Evolutionary conservation across 2,797 vertebrate species (phyloP).

Genomic region (Hapalemur alaotrensis): DNA sequence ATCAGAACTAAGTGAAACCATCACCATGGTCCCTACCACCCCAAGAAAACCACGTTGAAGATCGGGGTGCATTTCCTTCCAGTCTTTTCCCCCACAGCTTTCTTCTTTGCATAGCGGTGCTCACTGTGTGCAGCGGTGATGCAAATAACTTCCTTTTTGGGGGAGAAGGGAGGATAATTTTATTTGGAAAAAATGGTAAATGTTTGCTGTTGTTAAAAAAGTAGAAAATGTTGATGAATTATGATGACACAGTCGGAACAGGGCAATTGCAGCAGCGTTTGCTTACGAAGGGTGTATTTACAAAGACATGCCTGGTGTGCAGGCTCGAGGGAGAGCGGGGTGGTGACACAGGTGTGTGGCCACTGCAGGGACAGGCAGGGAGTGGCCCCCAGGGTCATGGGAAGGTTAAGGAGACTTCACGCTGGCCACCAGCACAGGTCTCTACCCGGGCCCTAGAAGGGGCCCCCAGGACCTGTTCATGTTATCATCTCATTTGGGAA

Average conservation of each 20-base stretch:
- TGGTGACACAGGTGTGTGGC: not conserved
- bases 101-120: fast-evolving
- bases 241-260: fast-evolving
- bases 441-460: fast-evolving
- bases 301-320: fast-evolving
- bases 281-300: not conserved
- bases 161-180: not conserved
- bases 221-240: not conserved
- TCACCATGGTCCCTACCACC: fast-evolving
- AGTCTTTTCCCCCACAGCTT: not conserved
- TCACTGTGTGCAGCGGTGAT: fast-evolving
- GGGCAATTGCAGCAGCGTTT: not conserved
- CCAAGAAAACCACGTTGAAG: no score
- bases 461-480: not conserved
- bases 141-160: not conserved
- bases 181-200: not conserved
- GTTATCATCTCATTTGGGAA: no score
- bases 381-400: fast-evolving
- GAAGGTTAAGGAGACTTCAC: fast-evolving
- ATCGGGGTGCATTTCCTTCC: not conserved
- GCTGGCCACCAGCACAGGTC: not conserved
- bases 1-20: not conserved
- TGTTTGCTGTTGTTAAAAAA: not conserved
- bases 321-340: not conserved
- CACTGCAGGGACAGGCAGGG: not conserved